phyloP scores from a whole-genome alignment of 2,113 vertebrate genomes.

The Embiotoca jacksoni region DNA sequence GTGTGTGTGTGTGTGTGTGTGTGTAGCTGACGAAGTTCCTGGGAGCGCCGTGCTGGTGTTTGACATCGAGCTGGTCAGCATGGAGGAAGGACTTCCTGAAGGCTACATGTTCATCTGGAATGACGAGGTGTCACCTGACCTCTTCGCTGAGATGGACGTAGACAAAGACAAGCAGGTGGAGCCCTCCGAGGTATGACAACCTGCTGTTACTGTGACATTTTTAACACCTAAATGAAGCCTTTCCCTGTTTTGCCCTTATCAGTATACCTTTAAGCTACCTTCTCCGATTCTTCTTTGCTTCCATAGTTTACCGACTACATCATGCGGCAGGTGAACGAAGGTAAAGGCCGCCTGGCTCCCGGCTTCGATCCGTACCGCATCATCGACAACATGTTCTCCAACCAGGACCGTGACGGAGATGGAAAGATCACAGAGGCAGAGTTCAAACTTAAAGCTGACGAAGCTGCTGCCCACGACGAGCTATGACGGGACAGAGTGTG shows the following conservation, averaged over 20 bases:
- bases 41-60: conserved; percentile 96
- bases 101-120: conserved; percentile 99
- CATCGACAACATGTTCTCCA: conserved; percentile 97
- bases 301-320: conserved; percentile 95
- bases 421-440: conserved; percentile 93
- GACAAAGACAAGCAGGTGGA: conserved; percentile 88
- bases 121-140: conserved; percentile 89
- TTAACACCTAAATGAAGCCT: not conserved
- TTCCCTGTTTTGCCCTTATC: not conserved
- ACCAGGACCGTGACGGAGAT: conserved; percentile 95
- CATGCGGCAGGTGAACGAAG: conserved; percentile 89
- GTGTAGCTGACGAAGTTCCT: conserved; percentile 92
- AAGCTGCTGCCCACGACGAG: conserved; percentile 90
- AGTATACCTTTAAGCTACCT: not conserved
- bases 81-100: conserved; percentile 95
- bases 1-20: conserved; percentile 31
- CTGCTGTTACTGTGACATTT: not conserved
- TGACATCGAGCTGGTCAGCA: conserved; percentile 90
- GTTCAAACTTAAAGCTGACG: conserved; percentile 96
- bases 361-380: conserved; percentile 93
- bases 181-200: conserved; percentile 88
- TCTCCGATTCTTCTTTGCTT: not conserved
- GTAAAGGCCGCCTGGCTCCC: conserved; percentile 94
- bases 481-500: conserved; percentile 83
- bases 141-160: conserved; percentile 95